phyloP scores from a whole-genome alignment of 2,888 invertebrate species.

The Xiphydria camelus region DNA sequence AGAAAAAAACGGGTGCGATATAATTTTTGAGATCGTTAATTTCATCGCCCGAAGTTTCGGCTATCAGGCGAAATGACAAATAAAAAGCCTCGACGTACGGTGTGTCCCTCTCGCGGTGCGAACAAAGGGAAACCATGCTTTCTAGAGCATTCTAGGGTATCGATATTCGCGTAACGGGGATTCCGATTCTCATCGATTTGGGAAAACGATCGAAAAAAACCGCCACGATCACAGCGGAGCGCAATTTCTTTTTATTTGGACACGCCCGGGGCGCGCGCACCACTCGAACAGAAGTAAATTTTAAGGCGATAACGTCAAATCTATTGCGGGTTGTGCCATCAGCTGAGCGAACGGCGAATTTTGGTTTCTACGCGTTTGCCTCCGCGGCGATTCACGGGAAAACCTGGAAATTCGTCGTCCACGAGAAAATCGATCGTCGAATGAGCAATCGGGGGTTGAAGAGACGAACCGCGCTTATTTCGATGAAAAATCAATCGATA shows the following conservation, averaged over 20 bases:
- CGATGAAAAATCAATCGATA: too few relatives aligned
- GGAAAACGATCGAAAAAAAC: too few relatives aligned
- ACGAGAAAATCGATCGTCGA: neutral
- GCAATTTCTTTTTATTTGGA: too few relatives aligned
- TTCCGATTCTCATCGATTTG: too few relatives aligned
- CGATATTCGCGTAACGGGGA: constrained; percentile 21
- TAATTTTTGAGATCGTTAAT: neutral
- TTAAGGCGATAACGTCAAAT: neutral
- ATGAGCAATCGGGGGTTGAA: too few relatives aligned
- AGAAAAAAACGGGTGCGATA: neutral
- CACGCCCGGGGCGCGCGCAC: too few relatives aligned
- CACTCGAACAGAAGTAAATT: too few relatives aligned
- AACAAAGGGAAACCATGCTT: constrained; percentile 1
- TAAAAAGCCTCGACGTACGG: neutral
- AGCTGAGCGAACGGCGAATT: neutral
- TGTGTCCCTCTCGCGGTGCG: neutral
- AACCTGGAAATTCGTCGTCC: constrained; percentile 2
- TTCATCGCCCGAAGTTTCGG: too few relatives aligned
- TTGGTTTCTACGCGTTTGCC: neutral
- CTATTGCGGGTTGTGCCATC: neutral
- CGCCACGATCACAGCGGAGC: too few relatives aligned
- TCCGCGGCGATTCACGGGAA: neutral
- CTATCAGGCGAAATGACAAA: too few relatives aligned
- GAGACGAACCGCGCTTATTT: too few relatives aligned
- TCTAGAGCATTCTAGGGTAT: constrained; percentile 21